A percentile compares a stretch with the other conserved stretches of the same genome.
Evolutionary conservation across 2,113 vertebrate genomes (phyloP).

Genomic region (Ellobius talpinus): DNA sequence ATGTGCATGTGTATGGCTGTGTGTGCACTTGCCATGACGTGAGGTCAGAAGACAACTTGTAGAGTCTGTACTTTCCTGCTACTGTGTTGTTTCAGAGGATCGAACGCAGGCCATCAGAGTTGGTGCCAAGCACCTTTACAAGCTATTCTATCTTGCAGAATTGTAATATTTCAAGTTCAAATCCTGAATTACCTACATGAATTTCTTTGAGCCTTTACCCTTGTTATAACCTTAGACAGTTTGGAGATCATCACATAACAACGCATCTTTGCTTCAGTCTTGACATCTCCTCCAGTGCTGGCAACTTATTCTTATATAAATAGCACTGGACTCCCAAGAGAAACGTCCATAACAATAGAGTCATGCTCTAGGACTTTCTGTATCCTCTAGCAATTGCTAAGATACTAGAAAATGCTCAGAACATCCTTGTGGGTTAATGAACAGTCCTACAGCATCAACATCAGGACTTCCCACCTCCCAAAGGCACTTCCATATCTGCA

Average conservation of each 20-base stretch:
- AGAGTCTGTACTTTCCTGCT: neutral
- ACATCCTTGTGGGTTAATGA: neutral
- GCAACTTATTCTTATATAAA: neutral
- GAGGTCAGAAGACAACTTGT: neutral
- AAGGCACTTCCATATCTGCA: neutral
- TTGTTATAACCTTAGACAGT: neutral
- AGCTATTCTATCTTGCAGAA: no score
- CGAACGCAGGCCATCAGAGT: neutral
- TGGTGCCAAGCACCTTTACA: neutral
- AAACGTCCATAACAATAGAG: neutral
- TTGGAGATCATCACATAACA: neutral
- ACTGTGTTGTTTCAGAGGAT: neutral
- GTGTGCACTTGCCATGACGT: neutral
- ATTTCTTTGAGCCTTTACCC: neutral
- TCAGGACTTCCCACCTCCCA: neutral
- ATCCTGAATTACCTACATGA: neutral
- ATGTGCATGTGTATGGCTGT: neutral
- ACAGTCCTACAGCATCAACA: neutral
- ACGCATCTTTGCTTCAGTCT: neutral
- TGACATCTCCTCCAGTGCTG: neutral
- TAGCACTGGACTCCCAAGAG: neutral
- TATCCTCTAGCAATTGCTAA: neutral
- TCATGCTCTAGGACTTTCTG: rapidly evolving
- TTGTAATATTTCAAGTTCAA: neutral
- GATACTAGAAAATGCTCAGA: neutral